Percentiles rank a stretch among this genome's conserved stretches.
These are phyloP conservation scores for Drosophila sordidapex DNA, from an alignment of 2,888 invertebrate species.

Conservation along the genomic window DNA sequence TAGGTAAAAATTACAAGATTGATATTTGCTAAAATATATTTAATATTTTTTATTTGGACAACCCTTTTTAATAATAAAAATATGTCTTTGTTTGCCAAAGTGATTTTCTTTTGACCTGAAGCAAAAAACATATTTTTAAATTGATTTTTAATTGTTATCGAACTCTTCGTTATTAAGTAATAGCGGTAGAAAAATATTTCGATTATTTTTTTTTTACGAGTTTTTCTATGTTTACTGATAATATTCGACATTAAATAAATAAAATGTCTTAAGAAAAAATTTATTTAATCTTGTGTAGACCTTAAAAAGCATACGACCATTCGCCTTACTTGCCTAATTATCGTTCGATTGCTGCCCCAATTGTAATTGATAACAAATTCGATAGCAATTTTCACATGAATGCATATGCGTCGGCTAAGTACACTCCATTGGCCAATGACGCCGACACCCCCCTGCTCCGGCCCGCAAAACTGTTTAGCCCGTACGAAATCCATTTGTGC, in stretches of 20 bases:
- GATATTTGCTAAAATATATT: background rate
- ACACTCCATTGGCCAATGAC: slow-evolving; percentile 56
- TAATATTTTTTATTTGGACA: background rate
- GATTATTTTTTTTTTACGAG: background rate
- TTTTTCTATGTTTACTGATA: background rate
- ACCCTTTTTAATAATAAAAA: background rate
- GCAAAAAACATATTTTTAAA: no score
- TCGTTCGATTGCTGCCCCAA: background rate
- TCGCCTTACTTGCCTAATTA: slow-evolving; percentile 1
- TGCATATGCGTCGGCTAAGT: slow-evolving; percentile 5
- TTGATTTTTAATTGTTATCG: background rate
- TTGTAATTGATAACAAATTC: slow-evolving; percentile 14
- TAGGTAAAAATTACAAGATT: background rate
- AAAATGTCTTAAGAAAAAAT: background rate
- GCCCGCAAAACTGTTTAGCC: background rate
- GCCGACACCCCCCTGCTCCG: slow-evolving; percentile 2
- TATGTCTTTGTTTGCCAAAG: background rate
- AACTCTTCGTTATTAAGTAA: background rate
- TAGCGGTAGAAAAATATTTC: background rate
- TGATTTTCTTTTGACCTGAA: background rate
- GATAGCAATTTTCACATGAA: slow-evolving; percentile 33
- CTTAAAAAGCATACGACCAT: background rate
- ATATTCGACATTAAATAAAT: background rate
- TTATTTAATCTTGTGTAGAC: no score
- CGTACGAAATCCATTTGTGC: slow-evolving; percentile 46